Percentiles rank a stretch among this genome's conserved stretches.
Evolutionary conservation across 2,113 vertebrate species (phyloP).

Genomic region (Pelmatolapia mariae): DNA sequence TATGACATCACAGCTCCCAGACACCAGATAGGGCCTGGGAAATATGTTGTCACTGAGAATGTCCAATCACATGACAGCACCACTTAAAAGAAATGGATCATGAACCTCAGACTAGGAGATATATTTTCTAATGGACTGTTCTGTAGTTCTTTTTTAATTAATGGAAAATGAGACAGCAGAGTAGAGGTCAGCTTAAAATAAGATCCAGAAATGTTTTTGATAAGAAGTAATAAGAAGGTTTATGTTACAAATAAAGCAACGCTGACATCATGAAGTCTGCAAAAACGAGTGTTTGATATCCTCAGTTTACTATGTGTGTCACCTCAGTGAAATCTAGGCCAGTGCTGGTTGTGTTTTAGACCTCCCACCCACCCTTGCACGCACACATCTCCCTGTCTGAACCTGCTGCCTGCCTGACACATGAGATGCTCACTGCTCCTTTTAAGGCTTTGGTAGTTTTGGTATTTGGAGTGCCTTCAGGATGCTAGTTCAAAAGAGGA

Average conservation of each 20-base stretch:
- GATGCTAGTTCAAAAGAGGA: slow-evolving; percentile 72
- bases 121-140: neutral
- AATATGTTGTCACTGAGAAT: neutral
- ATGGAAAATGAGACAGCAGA: neutral
- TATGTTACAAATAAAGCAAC: neutral
- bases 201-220: neutral
- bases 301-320: slow-evolving; percentile 18
- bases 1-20: slow-evolving; percentile 15
- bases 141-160: neutral
- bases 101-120: neutral
- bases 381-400: neutral
- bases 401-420: slow-evolving; percentile 40
- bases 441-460: slow-evolving; percentile 73
- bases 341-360: slow-evolving; percentile 27
- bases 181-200: neutral
- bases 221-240: neutral
- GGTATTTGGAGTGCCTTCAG: slow-evolving; percentile 67
- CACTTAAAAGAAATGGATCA: neutral
- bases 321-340: slow-evolving; percentile 43
- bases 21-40: neutral
- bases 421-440: slow-evolving; percentile 63
- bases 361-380: neutral
- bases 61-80: neutral
- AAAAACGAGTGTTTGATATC: neutral
- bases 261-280: neutral